Conservation (phyloP, 2,797 vertebrate genomes). For the Enoplosus armatus region DNA sequence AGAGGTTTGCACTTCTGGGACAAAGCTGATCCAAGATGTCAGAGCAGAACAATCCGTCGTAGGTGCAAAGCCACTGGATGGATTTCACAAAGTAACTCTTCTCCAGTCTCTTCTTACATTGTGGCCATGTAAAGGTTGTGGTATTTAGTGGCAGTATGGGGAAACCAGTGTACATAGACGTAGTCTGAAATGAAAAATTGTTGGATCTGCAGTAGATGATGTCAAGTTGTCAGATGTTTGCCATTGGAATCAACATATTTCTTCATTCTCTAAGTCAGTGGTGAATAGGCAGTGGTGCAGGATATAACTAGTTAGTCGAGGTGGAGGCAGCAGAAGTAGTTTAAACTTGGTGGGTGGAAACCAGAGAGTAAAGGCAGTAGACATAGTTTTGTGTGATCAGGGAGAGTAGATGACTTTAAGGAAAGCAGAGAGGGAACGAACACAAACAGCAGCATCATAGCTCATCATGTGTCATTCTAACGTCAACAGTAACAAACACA, state of each 20-base stretch:
- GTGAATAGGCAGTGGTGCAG: conserved; percentile 41
- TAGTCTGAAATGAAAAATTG: conserved; percentile 56
- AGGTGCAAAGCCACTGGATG: conserved; percentile 19
- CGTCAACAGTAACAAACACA: conserved; percentile 41
- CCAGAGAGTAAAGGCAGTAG: not conserved
- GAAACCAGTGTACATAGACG: conserved; percentile 65
- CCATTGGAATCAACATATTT: conserved; percentile 40
- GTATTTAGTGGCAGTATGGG: conserved; percentile 43
- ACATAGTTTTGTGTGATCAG: conserved; percentile 7
- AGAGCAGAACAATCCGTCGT: conserved; percentile 2
- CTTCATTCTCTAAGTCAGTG: conserved; percentile 34
- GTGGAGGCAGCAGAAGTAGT: conserved; percentile 35
- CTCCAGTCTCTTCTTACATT: conserved; percentile 23
- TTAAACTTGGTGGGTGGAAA: conserved; percentile 17
- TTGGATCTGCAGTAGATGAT: conserved; percentile 63
- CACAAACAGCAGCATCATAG: conserved; percentile 69
- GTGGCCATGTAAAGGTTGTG: conserved; percentile 53
- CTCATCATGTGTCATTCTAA: conserved; percentile 43
- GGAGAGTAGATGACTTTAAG: not conserved
- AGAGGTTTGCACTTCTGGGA: conserved; percentile 26
- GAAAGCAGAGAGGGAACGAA: conserved; percentile 21
- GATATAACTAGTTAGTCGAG: conserved; percentile 43
- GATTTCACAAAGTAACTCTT: conserved; percentile 5
- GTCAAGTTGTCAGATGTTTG: conserved; percentile 65
- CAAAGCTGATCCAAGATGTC: conserved; percentile 38